These are phyloP conservation scores for Bufotes viridis DNA, from an alignment of 2,797 vertebrate species.

Conservation along the genomic window DNA sequence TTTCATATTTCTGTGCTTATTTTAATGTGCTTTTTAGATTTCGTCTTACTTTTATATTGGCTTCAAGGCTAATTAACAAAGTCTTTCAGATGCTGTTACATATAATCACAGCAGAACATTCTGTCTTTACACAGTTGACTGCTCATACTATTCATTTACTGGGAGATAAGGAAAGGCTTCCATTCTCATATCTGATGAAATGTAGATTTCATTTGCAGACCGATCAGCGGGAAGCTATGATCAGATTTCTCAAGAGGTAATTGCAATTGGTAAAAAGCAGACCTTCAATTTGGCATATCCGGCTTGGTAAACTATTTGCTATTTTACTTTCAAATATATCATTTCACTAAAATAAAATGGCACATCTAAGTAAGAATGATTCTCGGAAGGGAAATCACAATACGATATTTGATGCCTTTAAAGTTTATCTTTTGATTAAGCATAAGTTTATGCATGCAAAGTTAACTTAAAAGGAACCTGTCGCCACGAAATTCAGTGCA, in stretches of 20 bases:
- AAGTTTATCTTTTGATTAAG: not conserved
- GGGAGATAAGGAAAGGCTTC: conserved; percentile 38
- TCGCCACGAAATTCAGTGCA: too few species aligned
- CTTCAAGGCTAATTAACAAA: conserved; percentile 37
- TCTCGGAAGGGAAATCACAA: not conserved
- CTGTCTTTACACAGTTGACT: conserved; percentile 41
- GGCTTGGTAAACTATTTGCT: not conserved
- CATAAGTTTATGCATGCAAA: not conserved
- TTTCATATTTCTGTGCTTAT: not conserved
- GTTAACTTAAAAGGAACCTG: not conserved
- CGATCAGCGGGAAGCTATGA: conserved; percentile 4
- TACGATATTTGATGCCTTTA: not conserved
- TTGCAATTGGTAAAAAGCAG: conserved; percentile 35
- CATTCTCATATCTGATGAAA: conserved; percentile 46
- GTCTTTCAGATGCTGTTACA: conserved; percentile 46
- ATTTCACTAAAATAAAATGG: not conserved
- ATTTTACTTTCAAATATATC: not conserved
- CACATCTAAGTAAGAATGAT: not conserved
- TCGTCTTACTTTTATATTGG: conserved; percentile 26
- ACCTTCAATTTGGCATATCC: conserved; percentile 6
- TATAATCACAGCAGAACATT: conserved; percentile 47
- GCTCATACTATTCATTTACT: conserved; percentile 43
- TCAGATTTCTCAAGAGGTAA: conserved; percentile 34
- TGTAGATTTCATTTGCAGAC: conserved; percentile 43
- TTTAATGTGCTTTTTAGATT: conserved; percentile 28